These are phyloP conservation scores for Sciurus vulgaris DNA, from an alignment of 2,797 vertebrate genomes.

Conservation along the genomic window DNA sequence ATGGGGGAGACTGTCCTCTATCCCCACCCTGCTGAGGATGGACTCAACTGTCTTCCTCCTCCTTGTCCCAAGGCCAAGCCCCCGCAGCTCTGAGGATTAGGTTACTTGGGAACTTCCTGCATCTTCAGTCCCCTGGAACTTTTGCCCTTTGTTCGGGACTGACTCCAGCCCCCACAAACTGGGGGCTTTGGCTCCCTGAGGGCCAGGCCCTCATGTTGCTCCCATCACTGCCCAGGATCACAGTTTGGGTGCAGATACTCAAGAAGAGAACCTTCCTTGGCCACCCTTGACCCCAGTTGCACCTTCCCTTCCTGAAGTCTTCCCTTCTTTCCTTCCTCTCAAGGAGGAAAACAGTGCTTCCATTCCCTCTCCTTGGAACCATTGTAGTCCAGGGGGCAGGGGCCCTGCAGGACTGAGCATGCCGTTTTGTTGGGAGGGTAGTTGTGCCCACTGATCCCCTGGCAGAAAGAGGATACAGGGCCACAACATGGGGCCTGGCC, in stretches of 20 bases:
- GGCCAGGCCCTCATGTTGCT: slow-evolving; percentile 62
- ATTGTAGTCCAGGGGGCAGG: neutral
- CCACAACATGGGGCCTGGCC: neutral
- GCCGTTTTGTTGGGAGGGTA: neutral
- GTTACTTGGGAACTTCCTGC: slow-evolving; percentile 56
- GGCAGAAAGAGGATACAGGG: slow-evolving; percentile 31
- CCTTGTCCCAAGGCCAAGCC: neutral
- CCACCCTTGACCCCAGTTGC: neutral
- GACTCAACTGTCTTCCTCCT: slow-evolving; percentile 45
- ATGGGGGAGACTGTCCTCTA: neutral
- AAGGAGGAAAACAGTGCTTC: slow-evolving; percentile 71
- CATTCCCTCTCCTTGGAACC: slow-evolving; percentile 29
- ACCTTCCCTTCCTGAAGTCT: neutral
- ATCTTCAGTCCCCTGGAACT: slow-evolving; percentile 62
- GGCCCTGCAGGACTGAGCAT: slow-evolving; percentile 64
- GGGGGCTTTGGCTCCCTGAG: slow-evolving; percentile 50
- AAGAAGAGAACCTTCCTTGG: slow-evolving; percentile 31
- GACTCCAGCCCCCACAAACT: slow-evolving; percentile 22
- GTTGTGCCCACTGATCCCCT: neutral
- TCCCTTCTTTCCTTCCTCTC: neutral
- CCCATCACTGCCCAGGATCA: slow-evolving; percentile 40
- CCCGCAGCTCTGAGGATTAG: slow-evolving; percentile 17
- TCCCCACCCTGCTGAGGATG: neutral
- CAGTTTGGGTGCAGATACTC: slow-evolving; percentile 22
- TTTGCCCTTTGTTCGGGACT: slow-evolving; percentile 55